A percentile compares a stretch with the other conserved stretches of the same genome.
Evolutionary conservation across 1,140 invertebrate species (phyloP).

Genomic region (Drosophila suzukii): DNA sequence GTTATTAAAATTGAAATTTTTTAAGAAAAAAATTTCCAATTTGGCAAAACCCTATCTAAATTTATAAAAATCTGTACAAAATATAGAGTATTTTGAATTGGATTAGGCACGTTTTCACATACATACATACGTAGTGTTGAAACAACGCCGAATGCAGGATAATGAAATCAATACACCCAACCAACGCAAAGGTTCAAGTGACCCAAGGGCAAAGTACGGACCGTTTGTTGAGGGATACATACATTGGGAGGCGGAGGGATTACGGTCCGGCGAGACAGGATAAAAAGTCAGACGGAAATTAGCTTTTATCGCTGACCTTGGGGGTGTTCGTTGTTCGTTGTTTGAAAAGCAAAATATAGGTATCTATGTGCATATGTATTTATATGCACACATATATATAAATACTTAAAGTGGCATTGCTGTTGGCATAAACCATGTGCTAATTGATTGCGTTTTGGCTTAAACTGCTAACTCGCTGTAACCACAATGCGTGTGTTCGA

Average conservation of each 20-base stretch:
- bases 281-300: conserved; percentile 46
- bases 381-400: conserved; percentile 14
- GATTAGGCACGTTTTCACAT: not conserved
- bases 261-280: conserved; percentile 38
- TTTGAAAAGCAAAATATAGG: conserved; percentile 10
- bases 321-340: conserved; percentile 13
- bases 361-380: not conserved
- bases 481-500: conserved; percentile 27
- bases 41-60: too few species aligned
- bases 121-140: not conserved
- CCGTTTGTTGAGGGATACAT: not conserved
- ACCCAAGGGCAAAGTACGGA: conserved; percentile 10
- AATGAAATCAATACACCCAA: conserved; percentile 53
- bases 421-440: conserved; percentile 35
- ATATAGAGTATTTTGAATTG: not conserved
- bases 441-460: conserved; percentile 43
- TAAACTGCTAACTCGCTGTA: conserved; percentile 25
- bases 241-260: conserved; percentile 2
- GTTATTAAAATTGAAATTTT: too few species aligned
- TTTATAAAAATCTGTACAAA: too few species aligned
- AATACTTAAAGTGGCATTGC: conserved; percentile 9
- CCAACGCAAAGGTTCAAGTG: not conserved
- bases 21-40: too few species aligned
- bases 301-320: conserved; percentile 44
- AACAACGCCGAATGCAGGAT: conserved; percentile 9